Evolutionary conservation across 2,113 vertebrate species (phyloP).

Genomic region (Garra rufa): DNA sequence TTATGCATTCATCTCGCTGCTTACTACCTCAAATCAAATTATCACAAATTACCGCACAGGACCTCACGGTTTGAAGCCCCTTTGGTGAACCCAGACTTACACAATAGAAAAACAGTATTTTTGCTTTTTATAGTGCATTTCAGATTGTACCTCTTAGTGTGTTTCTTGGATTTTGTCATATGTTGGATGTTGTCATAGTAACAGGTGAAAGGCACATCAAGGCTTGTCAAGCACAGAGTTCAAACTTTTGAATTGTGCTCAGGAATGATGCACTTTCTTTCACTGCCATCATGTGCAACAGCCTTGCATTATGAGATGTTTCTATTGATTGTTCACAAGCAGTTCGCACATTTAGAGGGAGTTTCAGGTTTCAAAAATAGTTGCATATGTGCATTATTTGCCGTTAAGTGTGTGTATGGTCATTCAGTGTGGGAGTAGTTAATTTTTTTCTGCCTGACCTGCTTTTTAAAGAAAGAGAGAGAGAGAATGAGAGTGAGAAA

Average conservation of each 20-base stretch:
- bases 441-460: constrained; percentile 9
- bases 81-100: neutral
- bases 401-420: neutral
- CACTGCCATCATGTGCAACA: neutral
- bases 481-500: neutral
- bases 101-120: neutral
- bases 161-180: neutral
- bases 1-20: neutral
- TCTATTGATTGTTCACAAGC: neutral
- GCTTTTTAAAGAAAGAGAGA: constrained; percentile 17
- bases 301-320: neutral
- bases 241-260: neutral
- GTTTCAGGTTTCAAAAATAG: neutral
- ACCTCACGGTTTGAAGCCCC: neutral
- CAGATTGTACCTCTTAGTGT: neutral
- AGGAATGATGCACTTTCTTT: neutral
- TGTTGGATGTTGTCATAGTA: neutral
- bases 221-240: neutral
- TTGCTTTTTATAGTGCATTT: neutral
- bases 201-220: constrained; percentile 21
- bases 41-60: neutral
- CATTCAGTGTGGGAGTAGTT: constrained; percentile 1
- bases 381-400: neutral
- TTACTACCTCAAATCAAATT: neutral
- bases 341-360: neutral